These are phyloP conservation scores for Neomonachus schauinslandi DNA, from an alignment of 2,113 vertebrate genomes.

Conservation along the genomic window DNA sequence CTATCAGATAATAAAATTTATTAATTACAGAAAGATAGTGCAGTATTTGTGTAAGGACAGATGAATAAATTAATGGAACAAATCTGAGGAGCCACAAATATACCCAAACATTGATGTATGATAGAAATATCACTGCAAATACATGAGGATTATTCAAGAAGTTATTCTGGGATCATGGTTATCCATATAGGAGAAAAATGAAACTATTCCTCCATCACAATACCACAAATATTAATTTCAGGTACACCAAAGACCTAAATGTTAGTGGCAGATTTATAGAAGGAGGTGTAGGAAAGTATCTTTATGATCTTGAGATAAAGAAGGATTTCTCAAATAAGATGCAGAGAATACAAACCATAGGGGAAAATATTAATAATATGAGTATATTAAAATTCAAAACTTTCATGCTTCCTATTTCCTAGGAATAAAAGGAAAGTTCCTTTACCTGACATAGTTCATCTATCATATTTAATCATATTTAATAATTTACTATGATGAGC, in stretches of 20 bases:
- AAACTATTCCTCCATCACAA: neutral
- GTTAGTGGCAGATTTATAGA: neutral
- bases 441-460: neutral
- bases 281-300: neutral
- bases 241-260: neutral
- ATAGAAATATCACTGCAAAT: neutral
- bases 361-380: conserved; percentile 3
- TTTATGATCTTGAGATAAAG: neutral
- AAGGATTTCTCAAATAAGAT: neutral
- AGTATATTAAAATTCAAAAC: neutral
- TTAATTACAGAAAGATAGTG: neutral
- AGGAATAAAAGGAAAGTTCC: neutral
- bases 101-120: neutral
- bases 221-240: neutral
- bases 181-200: neutral
- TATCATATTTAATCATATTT: neutral
- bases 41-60: neutral
- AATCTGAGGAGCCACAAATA: neutral
- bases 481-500: neutral
- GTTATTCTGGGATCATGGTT: neutral
- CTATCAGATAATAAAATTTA: neutral
- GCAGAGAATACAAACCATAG: neutral
- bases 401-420: neutral
- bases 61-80: neutral
- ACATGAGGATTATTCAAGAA: neutral